Base-by-base conservation (phyloP, 2,113 vertebrate genomes). In the Taurulus bubalis region DNA sequence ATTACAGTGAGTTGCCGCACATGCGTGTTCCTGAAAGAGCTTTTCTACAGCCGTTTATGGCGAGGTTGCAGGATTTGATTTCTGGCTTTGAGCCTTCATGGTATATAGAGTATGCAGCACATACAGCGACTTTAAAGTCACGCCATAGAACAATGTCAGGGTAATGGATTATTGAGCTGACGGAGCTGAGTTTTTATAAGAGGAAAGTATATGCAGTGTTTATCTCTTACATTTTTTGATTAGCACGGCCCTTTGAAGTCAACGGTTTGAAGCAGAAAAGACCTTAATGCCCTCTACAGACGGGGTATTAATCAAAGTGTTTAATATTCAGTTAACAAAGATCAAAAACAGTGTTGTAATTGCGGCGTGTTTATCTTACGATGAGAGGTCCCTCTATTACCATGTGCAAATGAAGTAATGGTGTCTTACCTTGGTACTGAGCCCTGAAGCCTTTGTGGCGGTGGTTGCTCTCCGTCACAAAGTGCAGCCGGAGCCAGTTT, bases 401-500 rank as follows among this genome's bases (percentile, higher is more conserved):
- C 18, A 62, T 76, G 55, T 87, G 88, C 58, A 83, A 86, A 90
- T 80, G 32, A 87, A 86, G 70, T 71, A 79, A 85, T 77, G 71
- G 40, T 40, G 68, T 73, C 82, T 87, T 96, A 99, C 98, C 98
- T 97, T 99, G 98, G 90, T 98, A 99, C 89, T 99, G 98, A 69
- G 98, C 97, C 30, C 94, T 97, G 88, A 99, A 99, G 62, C 98
- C 98, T 93, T 98, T 98, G 78, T 97, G 95, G 15, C 97, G 93
- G 67, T 98, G 98, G 91, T 98, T 99, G 83, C 97, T 97, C 85
- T 99, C 98, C 0, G 98, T 98, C 0, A 98, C 97, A 87, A 99
- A 99, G 85, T 99, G 98, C 59, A 99, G 96, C 22, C 98, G 94
- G 3, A 99, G 89, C 98, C 98, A 99, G 77, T 99, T 99, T 92